Base-by-base conservation (phyloP, 2,113 vertebrate species). In the Protobothrops mucrosquamatus region DNA sequence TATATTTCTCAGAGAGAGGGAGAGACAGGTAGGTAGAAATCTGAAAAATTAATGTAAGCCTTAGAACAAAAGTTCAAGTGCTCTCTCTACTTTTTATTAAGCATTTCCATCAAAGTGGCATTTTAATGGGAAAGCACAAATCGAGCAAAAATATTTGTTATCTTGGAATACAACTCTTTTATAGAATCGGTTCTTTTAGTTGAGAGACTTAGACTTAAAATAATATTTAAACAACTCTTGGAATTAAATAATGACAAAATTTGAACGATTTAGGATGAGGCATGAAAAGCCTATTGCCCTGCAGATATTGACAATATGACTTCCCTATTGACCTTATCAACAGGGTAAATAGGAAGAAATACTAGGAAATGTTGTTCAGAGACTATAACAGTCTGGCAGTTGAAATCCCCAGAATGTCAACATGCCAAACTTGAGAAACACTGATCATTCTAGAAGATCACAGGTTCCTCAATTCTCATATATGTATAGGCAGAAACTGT, bases 81-180 rank as follows among this genome's bases (percentile, higher is more conserved):
- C 24, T 43, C 87, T 11, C 74, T 57, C 51, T 81, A 46, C 52
- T 89, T 89, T 89, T 81, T 59, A 89, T 92, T 85, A 89, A 59
- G 69, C 39, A 34, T 89, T 92, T 89, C 69, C 88, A 89, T 92
- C 88, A 92, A 92, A 92, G 61, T 51, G 69, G 12, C 69, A 92
- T 59, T 89, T 92, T 92, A 85, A 92, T 85, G 54, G 85, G 22
- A 57, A 12, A 51, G 54, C 24, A 89, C 87, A 85, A 89, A 81
- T 89, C 87, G 85, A 89, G 39, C 10, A 24, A 29, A 81, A 92
- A 85, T 85, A 92, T 89, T 56, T 89, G 51, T 55, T 89, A 29
- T 55, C 22, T 39, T 59, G 46, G 43, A 56, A 85, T 48, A 55
- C 22, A 59, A 92, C 43, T 51, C 85, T 51, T 46, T 34, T 18